A percentile compares a stretch with the other conserved stretches of the same genome.
These are phyloP conservation scores for Brachionus rotundiformis DNA, from an alignment of 1,140 invertebrate genomes.

Conservation along the genomic window DNA sequence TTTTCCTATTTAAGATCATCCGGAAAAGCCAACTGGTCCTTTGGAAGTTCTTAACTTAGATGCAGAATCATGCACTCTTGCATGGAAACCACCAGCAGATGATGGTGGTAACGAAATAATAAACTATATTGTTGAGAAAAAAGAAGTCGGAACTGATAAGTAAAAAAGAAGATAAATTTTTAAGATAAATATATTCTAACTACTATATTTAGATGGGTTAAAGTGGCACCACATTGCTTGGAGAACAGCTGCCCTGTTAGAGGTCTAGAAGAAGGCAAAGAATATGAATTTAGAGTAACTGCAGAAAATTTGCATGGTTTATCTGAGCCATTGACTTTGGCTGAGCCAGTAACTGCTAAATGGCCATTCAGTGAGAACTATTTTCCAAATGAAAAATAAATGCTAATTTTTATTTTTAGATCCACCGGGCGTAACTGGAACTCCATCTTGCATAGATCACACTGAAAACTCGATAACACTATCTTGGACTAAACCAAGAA, in stretches of 20 bases:
- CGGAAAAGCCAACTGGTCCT: conserved; percentile 81
- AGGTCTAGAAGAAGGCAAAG: conserved; percentile 82
- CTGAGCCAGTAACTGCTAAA: conserved; percentile 84
- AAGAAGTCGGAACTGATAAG: conserved; percentile 72
- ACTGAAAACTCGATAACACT: conserved; percentile 90
- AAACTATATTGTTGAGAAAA: conserved; percentile 93
- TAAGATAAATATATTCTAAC: no score
- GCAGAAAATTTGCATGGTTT: conserved; percentile 95
- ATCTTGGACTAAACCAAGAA: conserved; percentile 85
- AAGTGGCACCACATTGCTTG: conserved; percentile 61
- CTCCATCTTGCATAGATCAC: conserved; percentile 79
- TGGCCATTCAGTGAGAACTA: conserved; percentile 79
- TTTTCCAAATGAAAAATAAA: neutral
- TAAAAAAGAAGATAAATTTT: conserved; percentile 53
- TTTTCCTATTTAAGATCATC: conserved; percentile 77
- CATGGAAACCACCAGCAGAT: conserved; percentile 88
- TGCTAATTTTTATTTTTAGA: conserved; percentile 64
- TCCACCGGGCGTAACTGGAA: conserved; percentile 83
- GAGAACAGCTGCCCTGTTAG: conserved; percentile 81
- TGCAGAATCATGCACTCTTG: conserved; percentile 88
- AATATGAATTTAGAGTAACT: conserved; percentile 95
- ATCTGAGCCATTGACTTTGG: conserved; percentile 83
- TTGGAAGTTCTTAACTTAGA: conserved; percentile 82
- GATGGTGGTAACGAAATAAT: conserved; percentile 86
- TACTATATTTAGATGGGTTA: conserved; percentile 17